A percentile compares a stretch with the other conserved stretches of the same genome.
Conservation (phyloP, 2,797 vertebrate species). For the Sarcoramphus papa region DNA sequence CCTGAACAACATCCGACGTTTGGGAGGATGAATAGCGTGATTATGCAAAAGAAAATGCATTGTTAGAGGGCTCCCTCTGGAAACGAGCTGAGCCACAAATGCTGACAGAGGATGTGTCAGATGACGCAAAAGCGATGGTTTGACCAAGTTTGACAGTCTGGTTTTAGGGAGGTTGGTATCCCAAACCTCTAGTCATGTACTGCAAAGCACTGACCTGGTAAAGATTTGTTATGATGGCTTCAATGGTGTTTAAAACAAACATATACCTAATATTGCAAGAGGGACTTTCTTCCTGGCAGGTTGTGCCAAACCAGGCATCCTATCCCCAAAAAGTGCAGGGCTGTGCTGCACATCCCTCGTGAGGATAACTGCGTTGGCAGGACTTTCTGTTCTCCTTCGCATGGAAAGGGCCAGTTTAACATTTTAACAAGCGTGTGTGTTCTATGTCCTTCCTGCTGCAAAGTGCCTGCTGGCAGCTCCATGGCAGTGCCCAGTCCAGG, state of each 20-base stretch:
- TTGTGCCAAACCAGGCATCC: not conserved
- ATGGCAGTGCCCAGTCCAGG: not conserved
- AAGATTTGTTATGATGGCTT: not conserved
- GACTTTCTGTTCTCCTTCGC: not conserved
- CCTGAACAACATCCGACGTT: not conserved
- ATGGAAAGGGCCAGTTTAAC: not conserved
- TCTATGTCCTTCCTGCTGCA: not conserved
- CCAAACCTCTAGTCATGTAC: not conserved
- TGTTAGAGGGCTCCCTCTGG: not conserved
- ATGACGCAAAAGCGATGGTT: fast-evolving
- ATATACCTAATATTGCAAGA: not conserved
- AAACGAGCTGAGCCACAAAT: fast-evolving
- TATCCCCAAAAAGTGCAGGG: not conserved
- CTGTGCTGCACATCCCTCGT: not conserved
- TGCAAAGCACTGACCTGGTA: not conserved
- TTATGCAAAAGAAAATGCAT: not conserved
- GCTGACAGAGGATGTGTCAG: not conserved
- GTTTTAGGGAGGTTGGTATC: not conserved
- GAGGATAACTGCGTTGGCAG: not conserved
- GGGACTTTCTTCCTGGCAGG: not conserved
- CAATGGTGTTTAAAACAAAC: not conserved
- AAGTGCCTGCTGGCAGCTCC: not conserved
- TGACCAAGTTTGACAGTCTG: not conserved
- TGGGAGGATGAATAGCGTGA: not conserved
- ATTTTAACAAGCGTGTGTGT: not conserved